Percentiles rank a stretch among this genome's conserved stretches.
phyloP scores from a whole-genome alignment of 2,113 vertebrate genomes.

The Datnioides undecimradiatus region DNA sequence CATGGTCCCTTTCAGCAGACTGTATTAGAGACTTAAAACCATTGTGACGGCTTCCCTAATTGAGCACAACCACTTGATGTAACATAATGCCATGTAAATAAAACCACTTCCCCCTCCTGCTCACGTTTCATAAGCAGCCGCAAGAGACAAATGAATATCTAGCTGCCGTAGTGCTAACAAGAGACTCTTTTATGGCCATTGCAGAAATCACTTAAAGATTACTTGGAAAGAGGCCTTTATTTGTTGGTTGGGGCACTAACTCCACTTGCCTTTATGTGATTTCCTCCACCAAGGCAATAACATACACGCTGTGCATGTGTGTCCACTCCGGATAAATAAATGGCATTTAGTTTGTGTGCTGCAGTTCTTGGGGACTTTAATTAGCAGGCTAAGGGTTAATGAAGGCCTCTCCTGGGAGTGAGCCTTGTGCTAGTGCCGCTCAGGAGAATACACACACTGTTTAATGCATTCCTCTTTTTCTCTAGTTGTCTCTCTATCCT shows the following conservation, averaged over 20 bases:
- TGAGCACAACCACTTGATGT: constrained; percentile 84
- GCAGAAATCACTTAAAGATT: constrained; percentile 67
- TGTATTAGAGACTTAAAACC: constrained; percentile 85
- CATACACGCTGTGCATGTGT: constrained; percentile 35
- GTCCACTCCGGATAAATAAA: constrained; percentile 73
- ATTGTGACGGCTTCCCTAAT: constrained; percentile 81
- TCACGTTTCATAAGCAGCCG: constrained; percentile 69
- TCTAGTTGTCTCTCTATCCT: constrained; percentile 56
- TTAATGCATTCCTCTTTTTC: constrained; percentile 69
- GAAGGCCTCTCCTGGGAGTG: constrained; percentile 65
- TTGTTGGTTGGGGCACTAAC: constrained; percentile 70
- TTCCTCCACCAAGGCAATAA: constrained; percentile 45
- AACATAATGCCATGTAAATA: constrained; percentile 82
- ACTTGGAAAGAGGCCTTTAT: constrained; percentile 57
- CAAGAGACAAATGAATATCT: constrained; percentile 75
- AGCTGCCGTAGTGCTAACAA: constrained; percentile 54
- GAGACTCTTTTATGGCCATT: constrained; percentile 71
- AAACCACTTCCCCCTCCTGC: constrained; percentile 65
- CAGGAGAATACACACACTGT: constrained; percentile 52
- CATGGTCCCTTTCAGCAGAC: constrained; percentile 79
- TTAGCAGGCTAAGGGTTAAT: constrained; percentile 79
- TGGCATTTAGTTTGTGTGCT: constrained; percentile 63
- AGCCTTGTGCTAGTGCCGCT: constrained; percentile 48
- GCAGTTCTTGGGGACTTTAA: constrained; percentile 72
- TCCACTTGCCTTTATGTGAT: constrained; percentile 38